Evolutionary conservation across 2,888 invertebrate genomes (phyloP).

Genomic region (Pardosa pseudoannulata): DNA sequence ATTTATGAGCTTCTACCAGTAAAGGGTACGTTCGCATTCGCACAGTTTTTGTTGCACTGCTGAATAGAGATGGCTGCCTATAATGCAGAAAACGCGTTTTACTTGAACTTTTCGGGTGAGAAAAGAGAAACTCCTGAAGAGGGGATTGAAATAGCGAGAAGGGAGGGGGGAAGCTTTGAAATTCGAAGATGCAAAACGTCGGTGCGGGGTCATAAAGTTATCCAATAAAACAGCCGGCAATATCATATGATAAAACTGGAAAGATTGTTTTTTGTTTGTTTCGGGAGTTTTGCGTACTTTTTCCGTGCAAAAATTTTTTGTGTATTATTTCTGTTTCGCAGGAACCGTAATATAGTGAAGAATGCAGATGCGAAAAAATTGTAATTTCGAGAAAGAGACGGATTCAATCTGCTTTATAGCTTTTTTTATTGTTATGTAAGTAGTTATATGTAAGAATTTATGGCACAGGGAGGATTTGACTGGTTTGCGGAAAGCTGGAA

Average conservation of each 20-base stretch:
- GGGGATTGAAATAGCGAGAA: slow-evolving; percentile 3
- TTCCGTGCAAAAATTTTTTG: background rate
- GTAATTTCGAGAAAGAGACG: slow-evolving; percentile 57
- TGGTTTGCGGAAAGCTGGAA: slow-evolving; percentile 10
- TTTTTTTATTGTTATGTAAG: slow-evolving; percentile 45
- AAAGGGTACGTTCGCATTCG: slow-evolving; percentile 62
- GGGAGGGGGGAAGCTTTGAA: slow-evolving; percentile 18
- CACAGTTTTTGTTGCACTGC: slow-evolving; percentile 48
- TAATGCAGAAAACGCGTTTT: slow-evolving; percentile 37
- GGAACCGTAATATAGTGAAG: slow-evolving; percentile 25
- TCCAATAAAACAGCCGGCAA: slow-evolving; percentile 69
- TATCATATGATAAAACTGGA: slow-evolving; percentile 67
- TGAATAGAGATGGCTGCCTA: slow-evolving; percentile 38
- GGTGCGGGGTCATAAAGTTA: slow-evolving; percentile 71
- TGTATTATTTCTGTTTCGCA: slow-evolving; percentile 18
- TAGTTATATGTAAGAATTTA: slow-evolving; percentile 58
- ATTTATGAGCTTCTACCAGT: slow-evolving; percentile 69
- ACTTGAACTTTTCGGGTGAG: slow-evolving; percentile 40
- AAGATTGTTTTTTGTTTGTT: slow-evolving; percentile 52
- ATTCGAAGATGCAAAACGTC: slow-evolving; percentile 69
- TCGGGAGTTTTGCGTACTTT: slow-evolving; percentile 7
- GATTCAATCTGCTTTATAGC: slow-evolving; percentile 69
- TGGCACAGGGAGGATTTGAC: slow-evolving; percentile 42
- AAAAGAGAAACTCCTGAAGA: slow-evolving; percentile 23
- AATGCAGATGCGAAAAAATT: slow-evolving; percentile 44